These are phyloP conservation scores for Etia nguti DNA, from an alignment of 2,113 vertebrate genomes.

Conservation along the genomic window DNA sequence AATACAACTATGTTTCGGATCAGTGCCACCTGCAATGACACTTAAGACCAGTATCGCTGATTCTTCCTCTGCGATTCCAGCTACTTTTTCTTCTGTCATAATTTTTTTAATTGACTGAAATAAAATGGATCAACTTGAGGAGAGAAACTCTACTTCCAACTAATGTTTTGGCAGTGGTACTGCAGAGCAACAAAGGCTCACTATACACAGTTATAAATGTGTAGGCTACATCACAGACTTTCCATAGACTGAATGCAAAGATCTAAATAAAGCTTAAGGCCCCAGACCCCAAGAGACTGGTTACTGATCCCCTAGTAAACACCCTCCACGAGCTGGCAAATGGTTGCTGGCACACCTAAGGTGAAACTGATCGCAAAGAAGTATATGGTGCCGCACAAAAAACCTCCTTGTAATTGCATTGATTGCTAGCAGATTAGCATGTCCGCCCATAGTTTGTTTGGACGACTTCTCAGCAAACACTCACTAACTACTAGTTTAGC, in stretches of 20 bases:
- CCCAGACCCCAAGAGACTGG: not conserved
- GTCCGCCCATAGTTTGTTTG: not conserved
- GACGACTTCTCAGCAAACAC: not conserved
- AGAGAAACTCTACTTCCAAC: not conserved
- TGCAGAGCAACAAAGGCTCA: not conserved
- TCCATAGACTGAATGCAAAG: not conserved
- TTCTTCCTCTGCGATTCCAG: not conserved
- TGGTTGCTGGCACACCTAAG: not conserved
- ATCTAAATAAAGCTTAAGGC: not conserved
- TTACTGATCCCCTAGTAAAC: not conserved
- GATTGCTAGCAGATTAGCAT: not conserved
- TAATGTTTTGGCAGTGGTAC: not conserved
- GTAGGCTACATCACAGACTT: not conserved
- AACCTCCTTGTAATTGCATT: not conserved
- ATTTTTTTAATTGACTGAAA: not conserved
- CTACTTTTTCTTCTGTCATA: not conserved
- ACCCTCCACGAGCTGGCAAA: not conserved
- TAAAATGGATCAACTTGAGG: not conserved
- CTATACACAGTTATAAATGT: not conserved
- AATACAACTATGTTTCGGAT: not conserved
- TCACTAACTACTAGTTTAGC: not conserved
- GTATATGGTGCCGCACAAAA: not conserved
- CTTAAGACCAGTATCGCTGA: not conserved
- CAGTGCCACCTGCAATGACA: not conserved
- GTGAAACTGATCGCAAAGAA: not conserved